Percentiles rank a stretch among this genome's conserved stretches.
These are phyloP conservation scores for Poeciliopsis presidionis DNA, from an alignment of 2,797 vertebrate species.

Conservation along the genomic window DNA sequence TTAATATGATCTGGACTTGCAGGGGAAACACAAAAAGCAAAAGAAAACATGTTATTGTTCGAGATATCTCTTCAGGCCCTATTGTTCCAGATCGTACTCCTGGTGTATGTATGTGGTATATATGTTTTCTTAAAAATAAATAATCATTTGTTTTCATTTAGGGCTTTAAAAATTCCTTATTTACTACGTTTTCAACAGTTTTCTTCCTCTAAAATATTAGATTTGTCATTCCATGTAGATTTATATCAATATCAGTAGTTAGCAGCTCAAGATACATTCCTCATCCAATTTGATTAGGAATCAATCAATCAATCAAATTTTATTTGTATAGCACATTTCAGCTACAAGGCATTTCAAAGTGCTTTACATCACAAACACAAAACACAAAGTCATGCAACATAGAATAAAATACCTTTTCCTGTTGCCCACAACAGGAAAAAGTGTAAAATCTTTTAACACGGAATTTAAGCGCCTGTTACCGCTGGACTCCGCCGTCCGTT, in stretches of 20 bases:
- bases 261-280: constrained; percentile 37
- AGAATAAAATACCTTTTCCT: too few species aligned
- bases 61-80: not conserved
- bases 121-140: not conserved
- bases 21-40: not conserved
- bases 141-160: not conserved
- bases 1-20: not conserved
- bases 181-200: not conserved
- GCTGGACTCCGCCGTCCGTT: too few species aligned
- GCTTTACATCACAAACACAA: too few species aligned
- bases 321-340: too few species aligned
- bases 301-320: too few species aligned
- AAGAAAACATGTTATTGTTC: not conserved
- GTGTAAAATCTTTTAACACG: too few species aligned
- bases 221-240: constrained; percentile 12
- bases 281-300: constrained; percentile 59
- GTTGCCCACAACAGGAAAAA: too few species aligned
- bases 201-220: too few species aligned
- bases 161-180: not conserved
- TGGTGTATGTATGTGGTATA: not conserved
- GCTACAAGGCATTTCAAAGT: too few species aligned
- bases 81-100: not conserved
- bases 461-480: too few species aligned
- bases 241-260: constrained; percentile 29
- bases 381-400: too few species aligned